These are phyloP conservation scores for Priocnemis perturbator DNA, from an alignment of 2,888 invertebrate species.

Conservation along the genomic window DNA sequence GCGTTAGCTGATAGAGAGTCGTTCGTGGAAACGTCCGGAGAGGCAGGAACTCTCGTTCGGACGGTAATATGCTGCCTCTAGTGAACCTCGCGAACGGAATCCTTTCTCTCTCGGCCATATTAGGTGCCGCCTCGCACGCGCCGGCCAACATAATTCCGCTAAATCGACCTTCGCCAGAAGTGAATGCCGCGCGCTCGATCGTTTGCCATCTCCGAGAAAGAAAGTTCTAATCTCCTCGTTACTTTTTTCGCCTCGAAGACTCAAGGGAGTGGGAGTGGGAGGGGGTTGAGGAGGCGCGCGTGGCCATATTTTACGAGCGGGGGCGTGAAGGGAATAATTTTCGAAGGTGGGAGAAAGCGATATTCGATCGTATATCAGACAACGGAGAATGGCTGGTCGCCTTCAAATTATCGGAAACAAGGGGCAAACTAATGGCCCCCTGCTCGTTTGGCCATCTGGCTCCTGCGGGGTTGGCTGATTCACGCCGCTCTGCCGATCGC, in stretches of 20 bases:
- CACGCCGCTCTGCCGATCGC: slow-evolving; percentile 58
- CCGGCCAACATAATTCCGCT: too few species aligned
- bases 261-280: too few species aligned
- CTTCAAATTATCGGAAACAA: slow-evolving; percentile 73
- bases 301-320: slow-evolving; percentile 67
- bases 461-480: slow-evolving; percentile 63
- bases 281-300: slow-evolving; percentile 33
- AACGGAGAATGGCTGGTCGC: slow-evolving; percentile 59
- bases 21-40: too few species aligned
- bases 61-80: too few species aligned
- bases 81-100: too few species aligned
- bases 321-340: slow-evolving; percentile 73
- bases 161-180: too few species aligned
- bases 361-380: slow-evolving; percentile 70
- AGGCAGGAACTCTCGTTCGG: too few species aligned
- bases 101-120: too few species aligned
- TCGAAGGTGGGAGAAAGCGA: slow-evolving; percentile 62
- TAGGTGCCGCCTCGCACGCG: too few species aligned
- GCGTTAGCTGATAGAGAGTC: too few species aligned
- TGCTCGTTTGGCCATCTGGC: slow-evolving; percentile 63
- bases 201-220: slow-evolving; percentile 1
- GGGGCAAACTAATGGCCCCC: slow-evolving; percentile 67
- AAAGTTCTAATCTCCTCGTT: slow-evolving; percentile 17
- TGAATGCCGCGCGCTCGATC: background rate
- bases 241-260: slow-evolving; percentile 15